Percentiles rank a stretch among this genome's conserved stretches.
Evolutionary conservation across 2,888 invertebrate genomes (phyloP).

Genomic region (Aquatica leii): DNA sequence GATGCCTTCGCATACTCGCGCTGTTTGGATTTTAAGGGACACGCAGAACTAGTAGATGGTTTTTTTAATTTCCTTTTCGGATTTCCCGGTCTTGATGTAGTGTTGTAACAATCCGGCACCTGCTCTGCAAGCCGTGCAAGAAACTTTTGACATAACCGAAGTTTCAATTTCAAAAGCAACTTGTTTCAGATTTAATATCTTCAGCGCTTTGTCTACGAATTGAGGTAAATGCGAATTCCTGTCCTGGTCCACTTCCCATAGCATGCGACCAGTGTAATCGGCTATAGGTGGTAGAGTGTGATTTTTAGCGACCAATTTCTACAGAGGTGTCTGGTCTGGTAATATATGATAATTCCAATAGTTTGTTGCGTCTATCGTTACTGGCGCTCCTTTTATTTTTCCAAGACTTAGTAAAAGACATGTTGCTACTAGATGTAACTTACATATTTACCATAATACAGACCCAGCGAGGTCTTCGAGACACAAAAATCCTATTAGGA

Average conservation of each 20-base stretch:
- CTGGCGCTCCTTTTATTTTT: slow-evolving; percentile 37
- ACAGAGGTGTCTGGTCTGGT: slow-evolving; percentile 53
- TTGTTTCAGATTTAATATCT: slow-evolving; percentile 83
- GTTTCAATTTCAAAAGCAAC: slow-evolving; percentile 88
- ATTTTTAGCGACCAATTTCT: slow-evolving; percentile 50
- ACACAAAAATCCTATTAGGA: too few species aligned
- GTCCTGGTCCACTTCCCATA: slow-evolving; percentile 77
- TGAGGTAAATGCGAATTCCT: slow-evolving; percentile 77
- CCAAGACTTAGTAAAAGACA: slow-evolving; percentile 23
- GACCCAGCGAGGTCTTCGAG: too few species aligned
- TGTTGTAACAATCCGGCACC: slow-evolving; percentile 87
- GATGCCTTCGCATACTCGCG: slow-evolving; percentile 89
- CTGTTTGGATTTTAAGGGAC: slow-evolving; percentile 85
- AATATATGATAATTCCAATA: slow-evolving; percentile 57
- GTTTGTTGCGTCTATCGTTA: slow-evolving; percentile 47
- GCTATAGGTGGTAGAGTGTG: slow-evolving; percentile 58
- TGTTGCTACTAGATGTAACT: slow-evolving; percentile 16
- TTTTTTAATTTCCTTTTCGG: slow-evolving; percentile 83
- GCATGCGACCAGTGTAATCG: slow-evolving; percentile 64
- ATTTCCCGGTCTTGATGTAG: slow-evolving; percentile 85
- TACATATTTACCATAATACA: slow-evolving; percentile 34
- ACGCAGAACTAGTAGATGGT: slow-evolving; percentile 88
- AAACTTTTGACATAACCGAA: slow-evolving; percentile 90
- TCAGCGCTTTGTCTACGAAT: slow-evolving; percentile 84
- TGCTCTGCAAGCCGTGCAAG: slow-evolving; percentile 90